A percentile compares a stretch with the other conserved stretches of the same genome.
phyloP scores from a whole-genome alignment of 2,113 vertebrate species.

The Morone chrysops region DNA sequence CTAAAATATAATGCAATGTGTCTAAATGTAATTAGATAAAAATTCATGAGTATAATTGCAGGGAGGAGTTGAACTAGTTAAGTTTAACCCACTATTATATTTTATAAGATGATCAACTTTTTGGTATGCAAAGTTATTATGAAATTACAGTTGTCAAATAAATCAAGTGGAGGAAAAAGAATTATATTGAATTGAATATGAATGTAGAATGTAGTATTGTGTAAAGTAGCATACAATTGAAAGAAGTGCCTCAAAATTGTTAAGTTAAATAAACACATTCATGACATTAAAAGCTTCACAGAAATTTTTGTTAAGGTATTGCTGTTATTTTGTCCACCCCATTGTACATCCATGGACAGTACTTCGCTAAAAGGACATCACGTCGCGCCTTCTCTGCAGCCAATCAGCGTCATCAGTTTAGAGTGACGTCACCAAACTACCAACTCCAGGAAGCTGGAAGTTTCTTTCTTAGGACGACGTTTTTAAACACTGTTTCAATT shows the following conservation, averaged over 20 bases:
- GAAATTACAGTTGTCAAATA: background rate
- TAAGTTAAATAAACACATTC: background rate
- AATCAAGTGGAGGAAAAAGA: no score
- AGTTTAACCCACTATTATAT: no score
- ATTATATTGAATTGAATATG: background rate
- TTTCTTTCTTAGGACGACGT: conserved; percentile 23
- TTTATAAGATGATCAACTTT: no score
- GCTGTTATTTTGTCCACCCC: background rate
- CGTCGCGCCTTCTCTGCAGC: conserved; percentile 47
- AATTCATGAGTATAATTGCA: no score
- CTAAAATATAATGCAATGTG: no score
- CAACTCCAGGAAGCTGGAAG: conserved; percentile 74
- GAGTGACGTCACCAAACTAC: conserved; percentile 32
- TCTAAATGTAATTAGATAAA: no score
- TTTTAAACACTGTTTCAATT: background rate
- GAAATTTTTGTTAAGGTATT: no score
- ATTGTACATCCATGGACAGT: no score
- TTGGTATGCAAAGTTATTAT: background rate
- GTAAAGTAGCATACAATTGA: background rate
- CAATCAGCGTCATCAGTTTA: conserved; percentile 61
- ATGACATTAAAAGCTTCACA: background rate
- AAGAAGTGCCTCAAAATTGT: no score
- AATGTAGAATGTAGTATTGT: background rate
- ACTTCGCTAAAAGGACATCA: background rate
- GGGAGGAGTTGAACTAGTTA: no score